Evolutionary conservation across 2,888 invertebrate genomes (phyloP), one percentile per base, ranked within the genome.

Genomic region (Tillus elongatus): DNA sequence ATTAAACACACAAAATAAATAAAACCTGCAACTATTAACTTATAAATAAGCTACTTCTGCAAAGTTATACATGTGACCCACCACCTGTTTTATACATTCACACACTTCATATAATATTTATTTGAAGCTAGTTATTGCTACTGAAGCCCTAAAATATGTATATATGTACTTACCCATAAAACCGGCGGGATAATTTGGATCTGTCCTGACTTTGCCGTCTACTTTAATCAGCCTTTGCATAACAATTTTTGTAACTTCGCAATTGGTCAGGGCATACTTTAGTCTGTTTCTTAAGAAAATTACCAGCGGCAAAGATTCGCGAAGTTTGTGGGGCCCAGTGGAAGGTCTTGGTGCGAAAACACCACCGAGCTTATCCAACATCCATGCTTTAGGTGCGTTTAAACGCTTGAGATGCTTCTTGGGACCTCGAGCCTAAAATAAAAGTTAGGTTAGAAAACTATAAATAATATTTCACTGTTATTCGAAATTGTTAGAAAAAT

Each of bases 371-470:
- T 98, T 99, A 77, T 96, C 97, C 78, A 98, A 81, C 96, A 99
- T 97, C 98, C 98, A 98, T 86, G 97, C 91, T 72, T 95, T 96
- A 8, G 98, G 98, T 42, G 98, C 98, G 67, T 89, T 85, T 61
- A 98, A 77, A 71, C 98, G 93, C 83, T 98, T 98, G 77, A 99
- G 77, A 74, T 97, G 97, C 76, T 97, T 96, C 71, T 95, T 96
- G 31, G 95, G 96, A 69, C 98, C 98, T 71, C 97, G 88, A 71
- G 90, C 93, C 95, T 90, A 65, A 11, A 70, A 67, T 47, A 47
- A 48, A 41, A 47, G 40, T 32, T 14, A 36, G 36, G 38, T 40
- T 42, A 40, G 9, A n/a, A n/a, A n/a, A n/a, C n/a, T n/a, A n/a
- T n/a, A n/a, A n/a, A n/a, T n/a, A n/a, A n/a, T n/a, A 37, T 32